phyloP scores from a whole-genome alignment of 2,888 invertebrate genomes.

The Drymonia ruficornis region DNA sequence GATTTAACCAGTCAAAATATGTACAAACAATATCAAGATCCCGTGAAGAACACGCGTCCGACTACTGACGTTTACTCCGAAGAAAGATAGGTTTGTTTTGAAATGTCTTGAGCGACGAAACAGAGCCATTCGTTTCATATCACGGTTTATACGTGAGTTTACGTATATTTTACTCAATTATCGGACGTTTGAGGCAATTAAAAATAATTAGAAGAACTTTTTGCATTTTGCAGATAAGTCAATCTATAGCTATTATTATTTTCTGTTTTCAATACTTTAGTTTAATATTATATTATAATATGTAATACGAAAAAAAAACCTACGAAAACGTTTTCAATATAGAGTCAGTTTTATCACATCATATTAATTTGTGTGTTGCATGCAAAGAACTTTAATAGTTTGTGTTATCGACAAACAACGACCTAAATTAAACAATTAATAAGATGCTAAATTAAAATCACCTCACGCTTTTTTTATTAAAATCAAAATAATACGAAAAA shows the following conservation, averaged over 20 bases:
- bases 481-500: too few relatives aligned
- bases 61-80: slow-evolving; percentile 57
- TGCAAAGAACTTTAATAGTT: too few relatives aligned
- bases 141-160: slow-evolving; percentile 42
- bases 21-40: slow-evolving; percentile 64
- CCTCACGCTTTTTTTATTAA: too few relatives aligned
- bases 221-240: slow-evolving; percentile 5
- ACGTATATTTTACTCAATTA: slow-evolving; percentile 38
- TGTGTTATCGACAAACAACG: too few relatives aligned
- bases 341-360: too few relatives aligned
- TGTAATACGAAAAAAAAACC: not conserved
- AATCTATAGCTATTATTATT: not conserved
- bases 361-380: too few relatives aligned
- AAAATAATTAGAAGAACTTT: slow-evolving; percentile 25
- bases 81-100: slow-evolving; percentile 75
- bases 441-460: too few relatives aligned
- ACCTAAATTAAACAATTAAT: too few relatives aligned
- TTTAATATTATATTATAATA: not conserved
- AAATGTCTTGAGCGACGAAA: slow-evolving; percentile 69
- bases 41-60: slow-evolving; percentile 60
- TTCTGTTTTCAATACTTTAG: not conserved
- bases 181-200: slow-evolving; percentile 26
- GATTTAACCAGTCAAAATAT: slow-evolving; percentile 77
- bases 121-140: slow-evolving; percentile 68
- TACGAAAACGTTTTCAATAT: not conserved